Percentiles rank a stretch among this genome's conserved stretches.
phyloP scores from a whole-genome alignment of 2,888 invertebrate species.

The Epinotia brunnichana region DNA sequence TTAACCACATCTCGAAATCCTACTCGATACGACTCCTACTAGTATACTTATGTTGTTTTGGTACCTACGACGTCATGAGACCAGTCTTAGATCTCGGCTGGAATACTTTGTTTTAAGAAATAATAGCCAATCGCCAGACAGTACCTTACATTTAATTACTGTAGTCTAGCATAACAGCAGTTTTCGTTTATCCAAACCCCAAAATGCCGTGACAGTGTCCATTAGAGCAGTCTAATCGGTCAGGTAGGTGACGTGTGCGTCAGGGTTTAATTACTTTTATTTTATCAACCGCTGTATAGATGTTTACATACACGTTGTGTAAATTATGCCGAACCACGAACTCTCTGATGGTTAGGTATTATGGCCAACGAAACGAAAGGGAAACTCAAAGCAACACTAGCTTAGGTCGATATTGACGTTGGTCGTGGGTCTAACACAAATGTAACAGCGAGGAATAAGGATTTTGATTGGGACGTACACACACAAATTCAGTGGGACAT shows the following conservation, averaged over 20 bases:
- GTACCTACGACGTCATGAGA: too few species aligned
- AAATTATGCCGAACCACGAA: background rate
- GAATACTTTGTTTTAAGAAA: too few species aligned
- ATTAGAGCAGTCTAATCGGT: constrained; percentile 19
- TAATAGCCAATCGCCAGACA: too few species aligned
- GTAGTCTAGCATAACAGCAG: background rate
- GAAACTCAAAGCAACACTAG: background rate
- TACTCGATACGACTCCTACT: too few species aligned
- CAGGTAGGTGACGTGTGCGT: constrained; percentile 6
- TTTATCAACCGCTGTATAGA: background rate
- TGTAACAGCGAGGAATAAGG: too few species aligned
- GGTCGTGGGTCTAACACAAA: too few species aligned
- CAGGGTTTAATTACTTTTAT: constrained; percentile 25
- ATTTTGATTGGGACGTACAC: too few species aligned
- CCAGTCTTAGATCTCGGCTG: too few species aligned
- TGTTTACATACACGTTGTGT: background rate
- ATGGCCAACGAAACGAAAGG: background rate
- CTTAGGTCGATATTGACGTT: too few species aligned
- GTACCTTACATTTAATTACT: constrained; percentile 11
- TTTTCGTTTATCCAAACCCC: constrained; percentile 17
- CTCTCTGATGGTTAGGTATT: background rate
- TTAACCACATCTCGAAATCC: too few species aligned
- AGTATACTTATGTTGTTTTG: too few species aligned
- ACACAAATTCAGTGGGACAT: too few species aligned
- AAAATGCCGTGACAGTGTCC: constrained; percentile 24